Evolutionary conservation across 2,113 vertebrate species (phyloP), one percentile per base, ranked within the genome.

Genomic region (Hylia prasina): DNA sequence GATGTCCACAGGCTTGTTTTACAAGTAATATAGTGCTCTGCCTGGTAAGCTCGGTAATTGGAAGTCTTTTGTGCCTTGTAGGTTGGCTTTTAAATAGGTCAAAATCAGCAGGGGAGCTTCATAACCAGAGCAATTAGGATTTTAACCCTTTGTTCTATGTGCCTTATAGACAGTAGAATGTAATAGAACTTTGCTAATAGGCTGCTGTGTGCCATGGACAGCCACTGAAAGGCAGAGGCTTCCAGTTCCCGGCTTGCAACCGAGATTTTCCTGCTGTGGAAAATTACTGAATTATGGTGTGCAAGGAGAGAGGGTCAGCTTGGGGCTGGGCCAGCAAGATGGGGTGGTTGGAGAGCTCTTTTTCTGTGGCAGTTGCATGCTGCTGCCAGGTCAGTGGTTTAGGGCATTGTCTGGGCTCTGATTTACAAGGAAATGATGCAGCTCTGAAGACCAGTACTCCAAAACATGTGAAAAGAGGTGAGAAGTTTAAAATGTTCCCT

Each of bases 61-160:
- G 84, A 97, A 93, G 92, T 82, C 72, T 92, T 63, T 93, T 95
- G 75, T 89, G 91, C 91, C 95, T 96, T 64, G 81, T 90, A 93
- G 79, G 94, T 95, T 95, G 78, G 91, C 94, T 96, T 93, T 96
- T 97, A 97, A 97, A 96, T 96, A 97, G 95, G 95, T 97, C 96
- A 98, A 85, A 97, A 97, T 76, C 94, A 94, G 92, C 94, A 96
- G 94, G 93, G 96, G 91, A 76, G 69, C 96, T 93, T 96, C 90
- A 97, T 96, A 97, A 96, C 78, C 82, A 89, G 78, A 97, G 89
- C 94, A 97, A 82, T 98, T 97, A 90, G 91, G 91, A 87, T 96
- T 97, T 97, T 97, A 97, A 98, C 96, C 84, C 96, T 95, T 94
- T 73, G 19, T 44, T 48, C 58, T 81, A 24, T 2, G 0, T 22